Conservation (phyloP, 23 tunicate genomes). For the Trididemnum nubilum region DNA sequence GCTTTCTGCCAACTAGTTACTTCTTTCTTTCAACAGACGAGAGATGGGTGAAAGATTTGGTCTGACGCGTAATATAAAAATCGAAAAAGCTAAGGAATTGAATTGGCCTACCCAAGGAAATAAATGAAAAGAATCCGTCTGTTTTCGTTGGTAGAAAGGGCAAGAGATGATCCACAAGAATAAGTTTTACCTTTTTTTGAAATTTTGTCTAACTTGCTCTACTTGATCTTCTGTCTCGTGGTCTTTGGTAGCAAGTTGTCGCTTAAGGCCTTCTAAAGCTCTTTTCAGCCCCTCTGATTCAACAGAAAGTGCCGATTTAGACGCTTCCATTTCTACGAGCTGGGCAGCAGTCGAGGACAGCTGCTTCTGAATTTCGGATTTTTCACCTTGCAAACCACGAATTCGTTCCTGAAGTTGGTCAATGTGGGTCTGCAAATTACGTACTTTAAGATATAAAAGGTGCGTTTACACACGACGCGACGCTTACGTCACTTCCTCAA, state of each 20-base stretch:
- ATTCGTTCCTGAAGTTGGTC: conserved; percentile 69
- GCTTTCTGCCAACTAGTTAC: no score
- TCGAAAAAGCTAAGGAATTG: no score
- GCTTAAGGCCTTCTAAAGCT: conserved; percentile 55
- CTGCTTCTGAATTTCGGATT: conserved; percentile 57
- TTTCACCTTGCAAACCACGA: conserved; percentile 33
- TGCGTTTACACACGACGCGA: no score
- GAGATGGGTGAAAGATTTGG: no score
- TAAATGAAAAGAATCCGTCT: no score
- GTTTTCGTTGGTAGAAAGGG: no score
- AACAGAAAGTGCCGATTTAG: conserved; percentile 32
- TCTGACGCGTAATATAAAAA: no score
- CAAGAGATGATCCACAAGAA: no score
- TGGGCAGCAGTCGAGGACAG: conserved; percentile 45
- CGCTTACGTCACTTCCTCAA: no score
- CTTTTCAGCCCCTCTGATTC: conserved; percentile 66
- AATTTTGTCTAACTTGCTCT: conserved; percentile 41
- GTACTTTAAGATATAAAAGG: not conserved
- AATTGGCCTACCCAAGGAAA: no score
- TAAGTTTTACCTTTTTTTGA: conserved; percentile 55
- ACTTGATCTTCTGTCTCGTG: conserved; percentile 48
- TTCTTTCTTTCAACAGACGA: no score
- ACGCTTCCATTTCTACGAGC: conserved; percentile 54
- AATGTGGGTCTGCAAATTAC: conserved; percentile 26
- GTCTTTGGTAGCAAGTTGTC: conserved; percentile 59